Conservation (phyloP, 2,888 invertebrate species). For the Xestia rhomboidea region DNA sequence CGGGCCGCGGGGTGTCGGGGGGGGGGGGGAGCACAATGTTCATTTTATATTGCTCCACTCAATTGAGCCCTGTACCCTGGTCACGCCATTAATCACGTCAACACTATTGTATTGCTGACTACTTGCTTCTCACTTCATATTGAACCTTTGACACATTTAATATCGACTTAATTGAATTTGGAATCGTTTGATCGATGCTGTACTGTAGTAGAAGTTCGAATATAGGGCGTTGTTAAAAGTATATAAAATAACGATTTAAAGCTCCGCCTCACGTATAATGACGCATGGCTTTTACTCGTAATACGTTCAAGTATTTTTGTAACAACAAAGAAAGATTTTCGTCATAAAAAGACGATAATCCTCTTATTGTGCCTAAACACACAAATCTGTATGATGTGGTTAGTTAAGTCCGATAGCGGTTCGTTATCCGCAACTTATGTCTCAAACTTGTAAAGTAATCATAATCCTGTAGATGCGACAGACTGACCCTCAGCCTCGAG, state of each 20-base stretch:
- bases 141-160: conserved; percentile 65
- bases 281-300: not conserved
- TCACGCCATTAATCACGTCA: conserved; percentile 78
- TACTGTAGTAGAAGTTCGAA: conserved; percentile 9
- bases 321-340: conserved; percentile 16
- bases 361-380: conserved; percentile 32
- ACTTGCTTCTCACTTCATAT: conserved; percentile 70
- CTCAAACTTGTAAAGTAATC: conserved; percentile 63
- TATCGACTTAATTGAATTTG: conserved; percentile 45
- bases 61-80: conserved; percentile 74
- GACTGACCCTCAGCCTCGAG: conserved; percentile 57
- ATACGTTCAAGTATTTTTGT: conserved; percentile 9
- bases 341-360: conserved; percentile 22
- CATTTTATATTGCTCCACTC: conserved; percentile 74
- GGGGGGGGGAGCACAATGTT: conserved; percentile 57
- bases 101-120: conserved; percentile 73
- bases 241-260: conserved; percentile 14
- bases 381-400: conserved; percentile 46
- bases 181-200: conserved; percentile 43
- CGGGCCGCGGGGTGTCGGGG: conserved; percentile 34
- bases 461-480: conserved; percentile 60
- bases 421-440: conserved; percentile 58
- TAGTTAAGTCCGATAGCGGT: conserved; percentile 43
- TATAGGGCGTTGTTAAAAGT: conserved; percentile 13
- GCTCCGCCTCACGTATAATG: not conserved